These are phyloP conservation scores for Neoscelio sp. DNA, from an alignment of 2,888 invertebrate genomes.

Conservation along the genomic window DNA sequence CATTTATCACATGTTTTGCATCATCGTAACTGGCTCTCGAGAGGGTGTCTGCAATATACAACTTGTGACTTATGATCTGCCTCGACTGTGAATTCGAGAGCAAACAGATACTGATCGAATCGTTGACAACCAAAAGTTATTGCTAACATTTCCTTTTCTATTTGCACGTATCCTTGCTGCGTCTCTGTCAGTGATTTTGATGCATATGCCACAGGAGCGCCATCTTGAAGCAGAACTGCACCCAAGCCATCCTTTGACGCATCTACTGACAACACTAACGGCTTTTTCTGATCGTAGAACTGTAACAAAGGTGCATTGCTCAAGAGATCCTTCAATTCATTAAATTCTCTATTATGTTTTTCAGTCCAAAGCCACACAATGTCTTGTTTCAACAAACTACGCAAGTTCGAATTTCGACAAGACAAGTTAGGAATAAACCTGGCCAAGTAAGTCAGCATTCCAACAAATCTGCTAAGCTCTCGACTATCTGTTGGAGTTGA, in stretches of 20 bases:
- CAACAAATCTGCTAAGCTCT: conserved; percentile 69
- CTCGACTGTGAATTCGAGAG: conserved; percentile 46
- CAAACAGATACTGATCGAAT: conserved; percentile 57
- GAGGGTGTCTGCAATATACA: conserved; percentile 74
- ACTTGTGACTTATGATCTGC: conserved; percentile 54
- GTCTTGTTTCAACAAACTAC: conserved; percentile 70
- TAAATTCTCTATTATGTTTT: conserved; percentile 67
- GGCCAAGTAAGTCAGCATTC: conserved; percentile 71
- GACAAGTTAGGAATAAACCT: conserved; percentile 72
- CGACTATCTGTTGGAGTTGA: conserved; percentile 56
- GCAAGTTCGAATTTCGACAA: conserved; percentile 52
- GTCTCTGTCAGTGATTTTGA: conserved; percentile 69
- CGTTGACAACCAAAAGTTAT: conserved; percentile 67
- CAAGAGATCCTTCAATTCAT: conserved; percentile 62
- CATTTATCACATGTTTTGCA: conserved; percentile 6
- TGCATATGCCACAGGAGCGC: conserved; percentile 70
- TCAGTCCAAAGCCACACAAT: conserved; percentile 70
- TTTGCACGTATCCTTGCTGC: conserved; percentile 71
- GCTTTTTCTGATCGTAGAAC: conserved; percentile 28
- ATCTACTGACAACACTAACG: conserved; percentile 47
- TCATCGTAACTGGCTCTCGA: conserved; percentile 68
- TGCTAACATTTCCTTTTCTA: conserved; percentile 73
- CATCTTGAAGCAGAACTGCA: conserved; percentile 69
- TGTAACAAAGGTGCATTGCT: conserved; percentile 32
- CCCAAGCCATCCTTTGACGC: conserved; percentile 42